Evolutionary conservation across 35 echinoderm and acorn worm genomes (phyloP).

Genomic region (Apostichopus californicus): DNA sequence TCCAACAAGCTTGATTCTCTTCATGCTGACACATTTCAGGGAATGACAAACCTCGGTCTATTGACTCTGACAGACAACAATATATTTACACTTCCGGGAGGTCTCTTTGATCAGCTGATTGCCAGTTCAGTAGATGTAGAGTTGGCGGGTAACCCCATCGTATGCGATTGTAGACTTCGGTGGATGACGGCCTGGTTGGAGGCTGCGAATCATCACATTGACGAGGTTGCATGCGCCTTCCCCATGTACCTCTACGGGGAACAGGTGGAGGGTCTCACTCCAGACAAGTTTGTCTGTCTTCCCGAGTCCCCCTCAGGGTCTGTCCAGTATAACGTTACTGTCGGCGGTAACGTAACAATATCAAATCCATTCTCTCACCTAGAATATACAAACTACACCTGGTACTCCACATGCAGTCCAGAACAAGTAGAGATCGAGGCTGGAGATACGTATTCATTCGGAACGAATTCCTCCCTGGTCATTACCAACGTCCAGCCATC

Average conservation of each 20-base stretch:
- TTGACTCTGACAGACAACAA: slow-evolving; percentile 26
- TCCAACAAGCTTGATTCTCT: background rate
- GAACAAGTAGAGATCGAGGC: background rate
- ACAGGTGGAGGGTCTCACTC: background rate
- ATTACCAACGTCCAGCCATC: slow-evolving; percentile 1
- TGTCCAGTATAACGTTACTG: background rate
- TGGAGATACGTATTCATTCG: slow-evolving; percentile 23
- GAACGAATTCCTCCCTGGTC: slow-evolving; percentile 8
- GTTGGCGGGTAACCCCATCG: slow-evolving; percentile 7
- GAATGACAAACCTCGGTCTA: background rate
- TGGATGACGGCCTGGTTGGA: slow-evolving; percentile 14
- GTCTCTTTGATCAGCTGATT: background rate
- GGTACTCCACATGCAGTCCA: slow-evolving; percentile 1
- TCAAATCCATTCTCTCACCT: background rate
- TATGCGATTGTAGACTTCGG: background rate
- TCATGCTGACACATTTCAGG: background rate
- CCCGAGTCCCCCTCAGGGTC: slow-evolving; percentile 1
- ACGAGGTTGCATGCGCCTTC: background rate
- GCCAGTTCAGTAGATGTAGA: background rate
- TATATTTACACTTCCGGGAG: background rate
- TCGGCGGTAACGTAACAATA: background rate
- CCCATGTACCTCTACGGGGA: background rate
- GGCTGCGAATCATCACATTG: background rate
- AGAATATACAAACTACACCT: background rate
- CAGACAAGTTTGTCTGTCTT: slow-evolving; percentile 26